A percentile compares a stretch with the other conserved stretches of the same genome.
Evolutionary conservation across 2,888 invertebrate genomes (phyloP).

Genomic region (Polyommatus icarus): DNA sequence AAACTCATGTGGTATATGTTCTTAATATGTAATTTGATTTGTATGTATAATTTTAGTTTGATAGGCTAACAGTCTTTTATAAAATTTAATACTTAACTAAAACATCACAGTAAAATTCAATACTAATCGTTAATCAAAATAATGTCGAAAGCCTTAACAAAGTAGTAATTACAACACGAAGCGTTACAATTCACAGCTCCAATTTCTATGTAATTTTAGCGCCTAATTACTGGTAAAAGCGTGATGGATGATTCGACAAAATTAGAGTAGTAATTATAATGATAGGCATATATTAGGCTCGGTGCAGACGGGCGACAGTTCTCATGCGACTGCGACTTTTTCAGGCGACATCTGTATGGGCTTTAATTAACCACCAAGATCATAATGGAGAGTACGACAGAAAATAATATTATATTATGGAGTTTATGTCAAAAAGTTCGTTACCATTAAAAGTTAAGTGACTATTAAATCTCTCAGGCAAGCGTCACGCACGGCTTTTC

Average conservation of each 20-base stretch:
- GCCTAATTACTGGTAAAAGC: conserved; percentile 44
- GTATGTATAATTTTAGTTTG: neutral
- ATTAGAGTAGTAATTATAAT: conserved; percentile 60
- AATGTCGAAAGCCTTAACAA: conserved; percentile 10
- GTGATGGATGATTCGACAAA: conserved; percentile 62
- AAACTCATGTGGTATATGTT: no score
- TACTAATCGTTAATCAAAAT: conserved; percentile 8
- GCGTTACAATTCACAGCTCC: conserved; percentile 12
- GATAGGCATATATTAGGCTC: conserved; percentile 54
- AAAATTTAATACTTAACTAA: neutral
- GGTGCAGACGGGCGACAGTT: neutral
- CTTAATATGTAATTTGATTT: no score
- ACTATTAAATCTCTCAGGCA: no score
- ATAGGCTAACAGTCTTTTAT: neutral
- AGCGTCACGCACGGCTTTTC: no score
- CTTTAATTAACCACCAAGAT: neutral
- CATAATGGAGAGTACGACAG: neutral
- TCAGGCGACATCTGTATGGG: neutral
- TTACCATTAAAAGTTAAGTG: no score
- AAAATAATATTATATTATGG: neutral
- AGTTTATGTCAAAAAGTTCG: no score
- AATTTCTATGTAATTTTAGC: conserved; percentile 34
- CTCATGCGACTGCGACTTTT: neutral
- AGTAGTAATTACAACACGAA: conserved; percentile 29
- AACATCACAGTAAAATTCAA: neutral